A percentile compares a stretch with the other conserved stretches of the same genome.
phyloP scores from a whole-genome alignment of 1,140 invertebrate genomes.

The Aphaenogaster rudis region DNA sequence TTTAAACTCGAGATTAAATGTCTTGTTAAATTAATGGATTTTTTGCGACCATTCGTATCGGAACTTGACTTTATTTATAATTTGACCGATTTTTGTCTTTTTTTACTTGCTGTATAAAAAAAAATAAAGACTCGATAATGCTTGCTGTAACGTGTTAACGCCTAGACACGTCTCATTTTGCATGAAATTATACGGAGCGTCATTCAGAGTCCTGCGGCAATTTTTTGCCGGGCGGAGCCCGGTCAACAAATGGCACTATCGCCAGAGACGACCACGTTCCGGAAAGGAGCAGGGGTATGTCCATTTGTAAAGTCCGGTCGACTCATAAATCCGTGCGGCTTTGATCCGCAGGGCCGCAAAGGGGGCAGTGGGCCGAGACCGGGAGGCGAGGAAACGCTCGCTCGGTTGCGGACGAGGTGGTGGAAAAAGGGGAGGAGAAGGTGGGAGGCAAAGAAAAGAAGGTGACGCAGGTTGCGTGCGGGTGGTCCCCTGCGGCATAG shows the following conservation, averaged over 20 bases:
- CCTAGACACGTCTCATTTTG: not conserved
- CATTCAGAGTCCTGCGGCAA: not conserved
- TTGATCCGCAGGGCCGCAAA: conserved; percentile 51
- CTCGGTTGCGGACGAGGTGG: not conserved
- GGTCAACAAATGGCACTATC: conserved; percentile 55
- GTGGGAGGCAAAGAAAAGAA: conserved; percentile 73
- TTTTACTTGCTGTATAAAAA: not conserved
- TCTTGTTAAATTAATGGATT: not conserved
- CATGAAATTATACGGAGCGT: conserved; percentile 19
- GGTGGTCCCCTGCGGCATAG: conserved; percentile 84
- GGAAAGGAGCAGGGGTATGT: conserved; percentile 61
- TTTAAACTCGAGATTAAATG: not conserved
- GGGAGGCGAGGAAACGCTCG: conserved; percentile 41
- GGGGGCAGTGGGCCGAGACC: conserved; percentile 40
- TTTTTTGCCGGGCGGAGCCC: conserved; percentile 18
- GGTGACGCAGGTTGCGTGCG: conserved; percentile 80
- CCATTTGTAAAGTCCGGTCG: conserved; percentile 70
- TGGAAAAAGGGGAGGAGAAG: conserved; percentile 64
- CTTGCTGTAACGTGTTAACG: not conserved
- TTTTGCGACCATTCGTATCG: not conserved
- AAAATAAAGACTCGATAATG: not conserved
- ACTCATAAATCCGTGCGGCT: conserved; percentile 73
- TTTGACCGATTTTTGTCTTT: not conserved
- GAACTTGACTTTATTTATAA: not conserved
- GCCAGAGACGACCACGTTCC: conserved; percentile 21